Evolutionary conservation across 2,797 vertebrate genomes (phyloP), one percentile per base, ranked within the genome.

Genomic region (Sebastes iracundus): DNA sequence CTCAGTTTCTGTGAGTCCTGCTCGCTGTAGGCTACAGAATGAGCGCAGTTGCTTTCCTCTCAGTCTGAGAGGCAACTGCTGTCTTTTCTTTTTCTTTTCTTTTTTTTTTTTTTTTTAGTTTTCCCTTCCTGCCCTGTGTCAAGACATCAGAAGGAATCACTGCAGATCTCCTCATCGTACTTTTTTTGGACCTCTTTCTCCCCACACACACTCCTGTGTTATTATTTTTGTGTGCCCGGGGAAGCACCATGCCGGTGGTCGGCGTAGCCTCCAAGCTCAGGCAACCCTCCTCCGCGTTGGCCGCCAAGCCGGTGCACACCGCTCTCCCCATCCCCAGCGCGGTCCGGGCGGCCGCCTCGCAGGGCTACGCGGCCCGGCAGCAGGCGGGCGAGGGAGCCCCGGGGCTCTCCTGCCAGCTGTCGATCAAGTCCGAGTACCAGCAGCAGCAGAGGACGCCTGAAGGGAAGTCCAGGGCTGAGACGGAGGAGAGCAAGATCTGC

Each of bases 401-500:
- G 0, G 92, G 94, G 93, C 90, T 94, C 82, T 92, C 95, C 78
- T 98, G 96, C 95, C 97, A 98, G 92, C 94, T 98, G 79, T 94
- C 97, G 2, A 95, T 97, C 93, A 97, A 96, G 78, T 94, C 97
- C 22, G 97, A 97, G 85, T 96, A 95, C 92, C 96, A 95, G 92
- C 96, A 95, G 92, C 95, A 96, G 86, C 95, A 94, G 81, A 96
- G 91, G 92, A 87, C 32, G 7, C 23, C 84, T 75, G 92, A 96
- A 87, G 94, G 91, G 82, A 94, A 95, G 94, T 68, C 90, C 87
- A 85, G 84, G 77, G 87, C 82, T 72, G 96, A 97, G 86, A 94
- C 93, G 0, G 97, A 98, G 93, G 97, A 99, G 85, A 98, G 96
- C 92, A 98, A 97, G 96, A 98, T 99, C 95, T 97, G 98, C 96